A percentile compares a stretch with the other conserved stretches of the same genome.
These are phyloP conservation scores for Ciona savignyi DNA, from an alignment of 23 tunicate genomes.

Conservation along the genomic window DNA sequence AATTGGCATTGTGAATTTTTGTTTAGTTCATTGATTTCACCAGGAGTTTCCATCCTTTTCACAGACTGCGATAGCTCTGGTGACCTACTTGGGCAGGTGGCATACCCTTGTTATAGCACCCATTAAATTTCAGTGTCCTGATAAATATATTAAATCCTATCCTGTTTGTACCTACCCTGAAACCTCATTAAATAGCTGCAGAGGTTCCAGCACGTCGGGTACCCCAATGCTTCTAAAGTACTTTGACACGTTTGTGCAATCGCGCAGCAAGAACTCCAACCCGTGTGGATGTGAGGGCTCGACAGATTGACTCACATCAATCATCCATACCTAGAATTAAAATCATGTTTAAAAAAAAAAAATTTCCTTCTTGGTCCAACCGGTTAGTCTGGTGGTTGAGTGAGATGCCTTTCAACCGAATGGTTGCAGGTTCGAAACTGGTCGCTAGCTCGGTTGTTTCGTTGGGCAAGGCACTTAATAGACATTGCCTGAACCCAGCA, in stretches of 20 bases:
- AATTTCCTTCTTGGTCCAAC: too few relatives aligned
- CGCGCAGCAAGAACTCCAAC: slow-evolving; percentile 59
- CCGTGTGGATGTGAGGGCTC: slow-evolving; percentile 84
- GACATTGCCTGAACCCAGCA: neutral
- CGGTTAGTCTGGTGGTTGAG: too few relatives aligned
- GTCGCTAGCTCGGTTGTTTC: neutral
- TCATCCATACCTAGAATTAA: slow-evolving; percentile 63
- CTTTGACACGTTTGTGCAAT: slow-evolving; percentile 67
- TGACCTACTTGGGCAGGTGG: too few relatives aligned
- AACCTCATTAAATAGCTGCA: slow-evolving; percentile 63
- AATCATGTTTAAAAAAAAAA: neutral
- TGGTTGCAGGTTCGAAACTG: neutral
- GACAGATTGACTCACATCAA: slow-evolving; percentile 93
- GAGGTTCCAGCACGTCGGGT: slow-evolving; percentile 38
- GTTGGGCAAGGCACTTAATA: neutral
- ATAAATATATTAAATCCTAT: too few relatives aligned
- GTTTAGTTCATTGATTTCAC: too few relatives aligned
- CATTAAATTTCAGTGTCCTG: too few relatives aligned
- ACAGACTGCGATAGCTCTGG: too few relatives aligned
- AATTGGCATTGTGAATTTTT: too few relatives aligned
- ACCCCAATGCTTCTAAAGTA: slow-evolving; percentile 53
- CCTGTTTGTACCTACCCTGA: slow-evolving; percentile 78
- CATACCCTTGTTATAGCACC: too few relatives aligned
- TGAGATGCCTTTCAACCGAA: too few relatives aligned
- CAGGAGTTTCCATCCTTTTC: too few relatives aligned